Evolutionary conservation across 2,888 invertebrate species (phyloP).

Genomic region (Temnothorax rugatulus): DNA sequence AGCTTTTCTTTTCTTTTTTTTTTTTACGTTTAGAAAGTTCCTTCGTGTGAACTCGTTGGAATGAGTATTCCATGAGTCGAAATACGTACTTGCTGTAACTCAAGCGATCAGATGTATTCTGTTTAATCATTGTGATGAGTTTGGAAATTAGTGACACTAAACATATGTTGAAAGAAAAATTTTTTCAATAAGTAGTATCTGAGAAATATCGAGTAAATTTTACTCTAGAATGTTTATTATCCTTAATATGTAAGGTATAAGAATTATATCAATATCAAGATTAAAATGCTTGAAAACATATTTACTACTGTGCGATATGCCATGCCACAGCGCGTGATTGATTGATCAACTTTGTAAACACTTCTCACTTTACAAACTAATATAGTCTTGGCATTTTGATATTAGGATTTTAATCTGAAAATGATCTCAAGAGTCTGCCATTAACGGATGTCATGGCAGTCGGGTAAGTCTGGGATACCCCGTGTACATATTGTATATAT

Average conservation of each 20-base stretch:
- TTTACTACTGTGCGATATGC: not conserved
- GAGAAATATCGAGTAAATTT: not conserved
- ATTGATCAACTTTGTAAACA: not conserved
- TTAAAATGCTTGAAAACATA: not conserved
- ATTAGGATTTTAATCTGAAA: too few relatives aligned
- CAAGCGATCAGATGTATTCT: not conserved
- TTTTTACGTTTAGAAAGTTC: slow-evolving; percentile 10
- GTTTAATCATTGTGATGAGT: not conserved
- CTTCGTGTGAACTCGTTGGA: not conserved
- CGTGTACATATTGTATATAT: too few relatives aligned
- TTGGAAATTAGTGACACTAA: not conserved
- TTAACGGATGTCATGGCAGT: too few relatives aligned
- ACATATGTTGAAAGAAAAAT: not conserved
- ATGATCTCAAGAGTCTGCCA: too few relatives aligned
- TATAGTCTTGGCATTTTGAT: too few relatives aligned
- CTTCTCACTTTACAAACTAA: not conserved
- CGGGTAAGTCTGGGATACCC: too few relatives aligned
- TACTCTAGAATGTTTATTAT: not conserved
- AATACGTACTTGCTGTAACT: not conserved
- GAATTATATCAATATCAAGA: too few relatives aligned
- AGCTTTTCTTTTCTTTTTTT: not conserved
- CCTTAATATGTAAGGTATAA: not conserved
- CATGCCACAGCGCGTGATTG: not conserved
- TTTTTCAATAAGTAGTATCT: not conserved
- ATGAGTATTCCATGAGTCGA: not conserved